A percentile compares a stretch with the other conserved stretches of the same genome.
These are phyloP conservation scores for Cyprinodon variegatus DNA, from an alignment of 2,113 vertebrate genomes.

Conservation along the genomic window DNA sequence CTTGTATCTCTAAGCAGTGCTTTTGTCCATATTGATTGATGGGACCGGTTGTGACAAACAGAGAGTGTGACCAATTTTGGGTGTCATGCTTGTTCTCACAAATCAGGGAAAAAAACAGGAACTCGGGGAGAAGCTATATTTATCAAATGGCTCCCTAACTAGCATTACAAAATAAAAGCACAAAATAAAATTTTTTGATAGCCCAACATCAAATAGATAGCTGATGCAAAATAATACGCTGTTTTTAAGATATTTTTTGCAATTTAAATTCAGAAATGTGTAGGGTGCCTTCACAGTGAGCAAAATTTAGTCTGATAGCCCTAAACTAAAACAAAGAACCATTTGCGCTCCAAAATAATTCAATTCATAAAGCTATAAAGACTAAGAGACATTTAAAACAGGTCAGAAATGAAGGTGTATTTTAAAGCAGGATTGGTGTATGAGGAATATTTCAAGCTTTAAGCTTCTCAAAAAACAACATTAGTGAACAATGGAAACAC, in stretches of 20 bases:
- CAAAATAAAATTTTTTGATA: background rate
- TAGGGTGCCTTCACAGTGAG: background rate
- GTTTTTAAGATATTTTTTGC: background rate
- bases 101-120: conserved; percentile 22
- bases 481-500: background rate
- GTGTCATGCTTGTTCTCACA: conserved; percentile 23
- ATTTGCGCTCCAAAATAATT: background rate
- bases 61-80: conserved; percentile 28
- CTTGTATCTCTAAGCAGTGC: conserved; percentile 28
- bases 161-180: conserved; percentile 12
- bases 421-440: background rate
- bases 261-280: background rate
- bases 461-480: background rate
- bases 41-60: conserved; percentile 44
- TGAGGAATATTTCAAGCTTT: background rate
- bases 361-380: background rate
- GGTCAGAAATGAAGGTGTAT: background rate
- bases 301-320: background rate
- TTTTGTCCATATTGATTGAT: conserved; percentile 38
- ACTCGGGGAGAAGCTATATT: conserved; percentile 12
- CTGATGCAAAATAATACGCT: no score
- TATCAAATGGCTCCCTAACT: background rate
- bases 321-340: background rate
- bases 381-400: background rate
- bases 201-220: background rate